Evolutionary conservation across 2,113 vertebrate species (phyloP).

Genomic region (Melanostigma gelatinosum): DNA sequence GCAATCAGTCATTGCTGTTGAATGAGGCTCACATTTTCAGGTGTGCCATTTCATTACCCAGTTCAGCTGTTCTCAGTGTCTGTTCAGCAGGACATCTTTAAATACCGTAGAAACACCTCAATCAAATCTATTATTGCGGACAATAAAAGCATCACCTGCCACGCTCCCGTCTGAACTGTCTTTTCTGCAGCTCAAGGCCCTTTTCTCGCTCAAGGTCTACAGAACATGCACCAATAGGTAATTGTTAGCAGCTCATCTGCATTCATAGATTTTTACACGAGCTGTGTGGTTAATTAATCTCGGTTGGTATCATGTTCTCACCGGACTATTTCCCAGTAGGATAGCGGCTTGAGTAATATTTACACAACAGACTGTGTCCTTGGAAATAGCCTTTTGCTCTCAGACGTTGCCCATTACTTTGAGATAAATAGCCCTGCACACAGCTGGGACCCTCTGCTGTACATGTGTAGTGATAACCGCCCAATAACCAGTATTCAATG

Average conservation of each 20-base stretch:
- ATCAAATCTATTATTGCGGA: background rate
- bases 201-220: slow-evolving; percentile 2
- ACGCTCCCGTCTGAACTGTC: background rate
- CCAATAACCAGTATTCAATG: background rate
- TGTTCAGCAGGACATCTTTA: background rate
- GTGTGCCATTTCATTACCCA: background rate
- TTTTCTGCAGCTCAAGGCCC: background rate
- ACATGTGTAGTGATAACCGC: background rate
- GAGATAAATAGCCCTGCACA: background rate
- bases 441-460: background rate
- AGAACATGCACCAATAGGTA: background rate
- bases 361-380: background rate
- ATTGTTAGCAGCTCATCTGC: slow-evolving; percentile 8
- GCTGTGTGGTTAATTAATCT: background rate
- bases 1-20: background rate
- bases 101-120: background rate
- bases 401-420: background rate
- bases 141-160: slow-evolving; percentile 9
- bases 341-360: background rate
- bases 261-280: background rate
- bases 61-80: slow-evolving; percentile 10
- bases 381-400: background rate
- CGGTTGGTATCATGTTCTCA: background rate
- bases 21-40: background rate
- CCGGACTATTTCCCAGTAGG: background rate